Conservation (phyloP, 2,113 vertebrate species). For the Neodontobutis hainanensis region DNA sequence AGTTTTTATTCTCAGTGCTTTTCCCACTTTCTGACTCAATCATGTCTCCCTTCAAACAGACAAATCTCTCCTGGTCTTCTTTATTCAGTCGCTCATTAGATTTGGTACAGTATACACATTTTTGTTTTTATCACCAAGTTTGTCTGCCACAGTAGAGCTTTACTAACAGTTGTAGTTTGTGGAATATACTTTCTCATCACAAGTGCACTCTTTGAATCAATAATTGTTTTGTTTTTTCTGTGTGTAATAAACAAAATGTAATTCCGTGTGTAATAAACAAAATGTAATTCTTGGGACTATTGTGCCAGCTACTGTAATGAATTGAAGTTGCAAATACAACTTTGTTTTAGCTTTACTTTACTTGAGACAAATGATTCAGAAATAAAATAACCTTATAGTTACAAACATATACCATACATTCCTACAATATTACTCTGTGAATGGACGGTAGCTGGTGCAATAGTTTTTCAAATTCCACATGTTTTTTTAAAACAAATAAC, state of each 20-base stretch:
- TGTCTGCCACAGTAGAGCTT: conserved; percentile 49
- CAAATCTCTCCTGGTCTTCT: conserved; percentile 85
- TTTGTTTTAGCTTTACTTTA: too few relatives aligned
- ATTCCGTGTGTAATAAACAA: conserved; percentile 40
- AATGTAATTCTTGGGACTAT: not conserved
- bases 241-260: too few relatives aligned
- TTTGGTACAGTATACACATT: conserved; percentile 81
- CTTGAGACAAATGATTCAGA: too few relatives aligned
- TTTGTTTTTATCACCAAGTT: conserved; percentile 34
- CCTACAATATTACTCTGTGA: too few relatives aligned
- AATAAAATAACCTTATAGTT: too few relatives aligned
- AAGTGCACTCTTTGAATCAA: conserved; percentile 19
- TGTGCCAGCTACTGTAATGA: conserved; percentile 14
- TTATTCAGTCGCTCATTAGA: conserved; percentile 85
- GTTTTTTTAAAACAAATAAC: conserved; percentile 3
- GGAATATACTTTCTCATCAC: conserved; percentile 44
- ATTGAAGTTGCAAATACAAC: not conserved
- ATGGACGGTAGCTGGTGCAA: conserved; percentile 33
- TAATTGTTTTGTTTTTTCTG: conserved; percentile 32
- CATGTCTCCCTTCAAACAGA: conserved; percentile 80
- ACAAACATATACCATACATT: too few relatives aligned
- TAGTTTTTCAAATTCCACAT: not conserved
- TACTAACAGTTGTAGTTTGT: conserved; percentile 60
- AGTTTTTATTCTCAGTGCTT: conserved; percentile 16
- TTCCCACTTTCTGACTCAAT: conserved; percentile 49